Percentiles rank a stretch among this genome's conserved stretches.
Evolutionary conservation across 2,888 invertebrate species (phyloP).

Genomic region (Teleogryllus oceanicus): DNA sequence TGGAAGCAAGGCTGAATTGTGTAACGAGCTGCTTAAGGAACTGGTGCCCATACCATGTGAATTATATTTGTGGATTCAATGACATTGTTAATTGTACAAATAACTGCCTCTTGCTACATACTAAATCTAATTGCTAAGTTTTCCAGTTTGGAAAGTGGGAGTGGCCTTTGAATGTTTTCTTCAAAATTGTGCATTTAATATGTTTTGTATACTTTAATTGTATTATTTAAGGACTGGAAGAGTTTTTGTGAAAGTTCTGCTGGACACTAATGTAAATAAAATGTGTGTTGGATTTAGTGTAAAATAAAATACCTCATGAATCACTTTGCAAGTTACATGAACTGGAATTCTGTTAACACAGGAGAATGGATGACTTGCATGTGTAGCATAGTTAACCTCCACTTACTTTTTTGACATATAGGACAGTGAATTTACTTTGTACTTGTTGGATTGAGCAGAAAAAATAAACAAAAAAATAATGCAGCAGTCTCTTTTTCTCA

Average conservation of each 20-base stretch:
- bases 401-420: too few relatives aligned
- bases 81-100: neutral
- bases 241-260: neutral
- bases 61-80: neutral
- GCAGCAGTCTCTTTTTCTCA: too few relatives aligned
- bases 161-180: neutral
- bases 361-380: neutral
- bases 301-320: conserved; percentile 2
- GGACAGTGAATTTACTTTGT: conserved; percentile 11
- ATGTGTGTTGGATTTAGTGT: neutral
- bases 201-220: neutral
- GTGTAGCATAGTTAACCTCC: too few relatives aligned
- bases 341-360: neutral
- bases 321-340: neutral
- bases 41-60: neutral
- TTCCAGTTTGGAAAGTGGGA: neutral
- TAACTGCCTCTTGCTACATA: neutral
- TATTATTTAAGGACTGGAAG: neutral
- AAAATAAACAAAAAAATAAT: neutral
- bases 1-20: neutral
- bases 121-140: neutral
- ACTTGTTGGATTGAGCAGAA: conserved; percentile 22
- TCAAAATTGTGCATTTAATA: neutral
- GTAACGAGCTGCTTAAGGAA: neutral
- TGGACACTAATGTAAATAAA: conserved; percentile 2